Evolutionary conservation across 1,140 invertebrate species (phyloP).

Genomic region (Rhagoletis zephyria): DNA sequence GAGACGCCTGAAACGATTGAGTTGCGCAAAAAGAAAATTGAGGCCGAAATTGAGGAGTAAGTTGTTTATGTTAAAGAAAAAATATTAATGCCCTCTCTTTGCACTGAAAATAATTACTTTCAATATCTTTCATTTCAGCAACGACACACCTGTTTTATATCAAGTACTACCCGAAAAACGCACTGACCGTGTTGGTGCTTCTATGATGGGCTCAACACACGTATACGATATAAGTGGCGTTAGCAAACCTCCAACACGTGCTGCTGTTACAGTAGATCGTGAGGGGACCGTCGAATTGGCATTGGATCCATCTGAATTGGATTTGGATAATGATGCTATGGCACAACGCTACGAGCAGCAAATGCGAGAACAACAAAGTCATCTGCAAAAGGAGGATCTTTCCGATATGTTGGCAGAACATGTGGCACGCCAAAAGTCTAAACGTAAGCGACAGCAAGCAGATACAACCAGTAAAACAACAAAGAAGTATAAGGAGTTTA

Average conservation of each 20-base stretch:
- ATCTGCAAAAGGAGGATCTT: conserved; percentile 92
- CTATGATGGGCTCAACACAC: conserved; percentile 99
- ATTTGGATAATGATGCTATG: conserved; percentile 95
- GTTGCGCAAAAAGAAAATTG: conserved; percentile 95
- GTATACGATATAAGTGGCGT: conserved; percentile 87
- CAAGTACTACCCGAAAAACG: conserved; percentile 96
- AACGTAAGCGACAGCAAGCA: conserved; percentile 91
- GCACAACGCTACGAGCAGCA: conserved; percentile 97
- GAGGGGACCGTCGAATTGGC: conserved; percentile 91
- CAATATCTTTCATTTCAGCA: conserved; percentile 74
- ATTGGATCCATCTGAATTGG: conserved; percentile 96
- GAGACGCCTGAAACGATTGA: conserved; percentile 99
- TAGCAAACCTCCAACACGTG: conserved; percentile 73
- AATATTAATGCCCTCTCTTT: conserved; percentile 54
- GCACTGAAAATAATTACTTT: conserved; percentile 46
- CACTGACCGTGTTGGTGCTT: conserved; percentile 88
- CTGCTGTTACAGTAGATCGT: conserved; percentile 73
- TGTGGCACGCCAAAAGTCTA: conserved; percentile 93
- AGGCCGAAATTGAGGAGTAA: conserved; percentile 95
- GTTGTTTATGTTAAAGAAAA: conserved; percentile 55
- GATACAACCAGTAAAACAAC: conserved; percentile 90
- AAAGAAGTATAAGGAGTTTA: conserved; percentile 99
- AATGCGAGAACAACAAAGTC: conserved; percentile 90
- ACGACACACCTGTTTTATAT: conserved; percentile 91
- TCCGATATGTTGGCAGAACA: conserved; percentile 99